Conservation (phyloP, 1,140 invertebrate species). For the Pogonomyrmex barbatus region DNA sequence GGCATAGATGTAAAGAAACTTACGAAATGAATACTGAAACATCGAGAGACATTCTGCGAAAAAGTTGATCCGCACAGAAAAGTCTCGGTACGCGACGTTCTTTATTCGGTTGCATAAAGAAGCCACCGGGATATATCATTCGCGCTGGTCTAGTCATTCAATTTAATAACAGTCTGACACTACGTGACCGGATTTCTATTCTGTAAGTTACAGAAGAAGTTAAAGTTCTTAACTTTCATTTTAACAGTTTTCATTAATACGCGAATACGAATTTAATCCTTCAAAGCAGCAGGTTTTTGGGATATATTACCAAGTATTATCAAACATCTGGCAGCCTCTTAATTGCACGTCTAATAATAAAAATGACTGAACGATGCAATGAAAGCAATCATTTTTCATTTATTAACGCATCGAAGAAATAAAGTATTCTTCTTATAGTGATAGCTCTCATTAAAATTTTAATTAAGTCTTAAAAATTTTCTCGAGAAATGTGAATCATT, state of each 20-base stretch:
- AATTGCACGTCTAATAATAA: constrained; percentile 5
- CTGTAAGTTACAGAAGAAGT: constrained; percentile 17
- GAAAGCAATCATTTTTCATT: background rate
- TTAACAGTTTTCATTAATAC: constrained; percentile 28
- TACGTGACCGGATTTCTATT: constrained; percentile 70
- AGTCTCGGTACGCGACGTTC: background rate
- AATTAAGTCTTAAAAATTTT: constrained; percentile 36
- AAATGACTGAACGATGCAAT: background rate
- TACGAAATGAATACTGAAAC: background rate
- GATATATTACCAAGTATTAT: background rate
- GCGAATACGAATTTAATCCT: constrained; percentile 29
- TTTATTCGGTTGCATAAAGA: constrained; percentile 48
- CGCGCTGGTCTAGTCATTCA: constrained; percentile 48
- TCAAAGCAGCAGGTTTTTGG: background rate
- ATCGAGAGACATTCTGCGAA: background rate
- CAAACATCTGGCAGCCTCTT: background rate
- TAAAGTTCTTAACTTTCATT: constrained; percentile 51
- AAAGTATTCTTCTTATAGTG: background rate
- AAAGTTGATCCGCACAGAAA: background rate
- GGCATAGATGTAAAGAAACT: background rate
- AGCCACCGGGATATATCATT: constrained; percentile 41
- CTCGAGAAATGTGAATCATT: background rate
- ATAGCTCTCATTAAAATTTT: constrained; percentile 10
- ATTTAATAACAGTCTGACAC: constrained; percentile 69
- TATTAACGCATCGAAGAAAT: background rate